Conservation (phyloP, 2,113 vertebrate species). For the Cathartes aura region DNA sequence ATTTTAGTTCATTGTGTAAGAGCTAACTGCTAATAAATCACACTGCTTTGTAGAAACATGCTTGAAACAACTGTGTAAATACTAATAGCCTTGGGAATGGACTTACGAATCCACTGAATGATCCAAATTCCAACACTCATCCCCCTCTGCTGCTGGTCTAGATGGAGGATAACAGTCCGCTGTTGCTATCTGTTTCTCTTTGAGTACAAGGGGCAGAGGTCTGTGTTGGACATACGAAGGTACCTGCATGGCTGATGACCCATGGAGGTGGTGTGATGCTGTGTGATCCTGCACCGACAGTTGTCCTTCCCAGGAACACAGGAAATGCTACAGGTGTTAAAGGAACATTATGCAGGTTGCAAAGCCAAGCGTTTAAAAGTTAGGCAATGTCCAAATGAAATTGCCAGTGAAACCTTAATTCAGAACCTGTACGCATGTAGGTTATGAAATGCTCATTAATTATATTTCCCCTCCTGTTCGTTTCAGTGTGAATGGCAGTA, state of each 20-base stretch:
- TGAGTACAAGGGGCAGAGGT: not conserved
- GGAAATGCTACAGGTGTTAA: not conserved
- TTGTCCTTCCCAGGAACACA: not conserved
- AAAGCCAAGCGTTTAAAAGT: not conserved
- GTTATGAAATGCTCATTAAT: not conserved
- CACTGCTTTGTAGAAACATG: not conserved
- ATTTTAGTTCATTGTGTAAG: slow-evolving; percentile 41
- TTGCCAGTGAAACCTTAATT: not conserved
- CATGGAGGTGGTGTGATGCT: not conserved
- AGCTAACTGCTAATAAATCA: slow-evolving; percentile 46
- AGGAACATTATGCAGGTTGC: not conserved
- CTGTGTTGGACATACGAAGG: not conserved
- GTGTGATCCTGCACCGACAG: accelerated
- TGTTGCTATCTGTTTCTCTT: not conserved
- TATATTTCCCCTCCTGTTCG: not conserved
- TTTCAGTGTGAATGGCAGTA: not conserved
- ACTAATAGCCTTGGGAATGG: slow-evolving; percentile 41
- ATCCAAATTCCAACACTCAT: slow-evolving; percentile 23
- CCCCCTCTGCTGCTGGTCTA: not conserved
- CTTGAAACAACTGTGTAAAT: slow-evolving; percentile 53
- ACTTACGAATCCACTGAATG: slow-evolving; percentile 16
- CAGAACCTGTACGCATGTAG: not conserved
- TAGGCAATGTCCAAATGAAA: not conserved
- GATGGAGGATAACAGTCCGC: not conserved
- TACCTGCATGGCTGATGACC: not conserved